phyloP scores from a whole-genome alignment of 2,888 invertebrate species.

The Pterostichus madidus region DNA sequence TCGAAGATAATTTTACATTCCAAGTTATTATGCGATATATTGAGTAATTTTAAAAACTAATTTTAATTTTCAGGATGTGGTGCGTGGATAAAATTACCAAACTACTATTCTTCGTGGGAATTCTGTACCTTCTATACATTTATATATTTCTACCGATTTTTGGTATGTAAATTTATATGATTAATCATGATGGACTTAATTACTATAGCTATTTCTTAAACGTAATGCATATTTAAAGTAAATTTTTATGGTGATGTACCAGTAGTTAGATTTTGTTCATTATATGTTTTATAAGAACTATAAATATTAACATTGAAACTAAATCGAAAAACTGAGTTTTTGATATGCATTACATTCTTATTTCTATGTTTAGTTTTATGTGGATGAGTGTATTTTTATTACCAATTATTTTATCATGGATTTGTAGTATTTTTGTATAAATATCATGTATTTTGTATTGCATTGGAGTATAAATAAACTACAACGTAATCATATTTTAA shows the following conservation, averaged over 20 bases:
- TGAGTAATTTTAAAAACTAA: slow-evolving; percentile 41
- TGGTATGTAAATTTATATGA: slow-evolving; percentile 22
- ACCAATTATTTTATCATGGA: slow-evolving; percentile 17
- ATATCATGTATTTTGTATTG: slow-evolving; percentile 12
- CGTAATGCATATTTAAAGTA: slow-evolving; percentile 20
- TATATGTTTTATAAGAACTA: slow-evolving; percentile 30
- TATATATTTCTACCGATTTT: slow-evolving; percentile 55
- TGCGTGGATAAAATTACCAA: slow-evolving; percentile 88
- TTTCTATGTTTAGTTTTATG: slow-evolving; percentile 2
- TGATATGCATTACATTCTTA: not conserved
- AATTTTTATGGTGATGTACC: not conserved
- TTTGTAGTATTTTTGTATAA: slow-evolving; percentile 6
- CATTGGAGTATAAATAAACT: not conserved
- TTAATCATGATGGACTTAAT: slow-evolving; percentile 12
- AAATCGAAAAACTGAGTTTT: slow-evolving; percentile 8
- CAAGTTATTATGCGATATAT: too few relatives aligned
- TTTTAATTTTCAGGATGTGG: slow-evolving; percentile 87
- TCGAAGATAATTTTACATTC: too few relatives aligned
- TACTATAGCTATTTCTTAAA: not conserved
- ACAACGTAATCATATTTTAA: too few relatives aligned
- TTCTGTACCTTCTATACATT: slow-evolving; percentile 80
- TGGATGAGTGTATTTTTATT: slow-evolving; percentile 27
- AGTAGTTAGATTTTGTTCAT: slow-evolving; percentile 29
- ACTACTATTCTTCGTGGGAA: slow-evolving; percentile 82
- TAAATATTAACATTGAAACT: slow-evolving; percentile 5